Conservation (phyloP, 2,888 invertebrate genomes). For the Parnassius smintheus region DNA sequence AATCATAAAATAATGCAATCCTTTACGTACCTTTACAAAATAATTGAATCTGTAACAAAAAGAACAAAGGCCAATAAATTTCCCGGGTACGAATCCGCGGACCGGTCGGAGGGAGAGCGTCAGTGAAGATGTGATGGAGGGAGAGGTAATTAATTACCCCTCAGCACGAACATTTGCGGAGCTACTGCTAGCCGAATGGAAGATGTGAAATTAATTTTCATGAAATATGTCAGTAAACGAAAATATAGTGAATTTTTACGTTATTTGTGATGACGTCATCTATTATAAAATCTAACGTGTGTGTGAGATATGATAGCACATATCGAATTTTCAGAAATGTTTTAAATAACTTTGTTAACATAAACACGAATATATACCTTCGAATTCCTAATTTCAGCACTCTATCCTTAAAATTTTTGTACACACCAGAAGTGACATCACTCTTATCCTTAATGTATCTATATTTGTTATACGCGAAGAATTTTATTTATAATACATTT, state of each 20-base stretch:
- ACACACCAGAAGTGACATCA: too few relatives aligned
- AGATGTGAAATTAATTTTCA: constrained; percentile 3
- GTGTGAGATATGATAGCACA: too few relatives aligned
- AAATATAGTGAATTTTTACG: too few relatives aligned
- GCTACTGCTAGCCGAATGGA: not conserved
- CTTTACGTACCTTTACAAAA: not conserved
- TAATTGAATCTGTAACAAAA: not conserved
- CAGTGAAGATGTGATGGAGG: not conserved
- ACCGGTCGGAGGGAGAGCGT: constrained; percentile 1
- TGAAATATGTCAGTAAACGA: not conserved
- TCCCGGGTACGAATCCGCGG: not conserved
- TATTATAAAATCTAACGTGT: not conserved
- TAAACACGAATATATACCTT: too few relatives aligned
- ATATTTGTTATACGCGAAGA: too few relatives aligned
- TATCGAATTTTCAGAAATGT: too few relatives aligned
- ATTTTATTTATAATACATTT: too few relatives aligned
- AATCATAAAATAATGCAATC: not conserved
- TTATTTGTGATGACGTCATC: not conserved
- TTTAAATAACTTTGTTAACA: too few relatives aligned
- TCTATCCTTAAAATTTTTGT: too few relatives aligned
- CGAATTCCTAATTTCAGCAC: too few relatives aligned
- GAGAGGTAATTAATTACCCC: constrained; percentile 18
- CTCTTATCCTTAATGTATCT: too few relatives aligned
- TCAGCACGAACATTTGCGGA: constrained; percentile 16
- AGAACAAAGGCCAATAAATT: not conserved